Evolutionary conservation across 2,888 invertebrate genomes (phyloP).

Genomic region (Drosophila pullipes): DNA sequence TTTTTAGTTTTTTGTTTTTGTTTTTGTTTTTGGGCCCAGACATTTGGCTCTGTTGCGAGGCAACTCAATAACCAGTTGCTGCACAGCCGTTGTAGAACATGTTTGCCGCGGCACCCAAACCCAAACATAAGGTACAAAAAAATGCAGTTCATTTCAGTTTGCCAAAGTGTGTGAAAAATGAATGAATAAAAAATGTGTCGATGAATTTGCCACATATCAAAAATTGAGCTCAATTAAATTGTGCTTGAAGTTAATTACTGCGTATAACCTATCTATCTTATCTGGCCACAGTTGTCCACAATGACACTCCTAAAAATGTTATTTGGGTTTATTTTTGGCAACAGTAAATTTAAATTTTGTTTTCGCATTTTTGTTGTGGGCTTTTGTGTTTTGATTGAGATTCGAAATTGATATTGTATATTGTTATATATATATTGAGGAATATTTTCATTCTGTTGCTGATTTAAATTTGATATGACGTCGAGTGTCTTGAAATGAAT

Average conservation of each 20-base stretch:
- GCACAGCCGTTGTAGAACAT: constrained; percentile 68
- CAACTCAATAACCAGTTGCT: constrained; percentile 62
- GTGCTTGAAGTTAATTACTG: constrained; percentile 10
- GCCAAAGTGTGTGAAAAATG: not conserved
- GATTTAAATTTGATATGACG: not conserved
- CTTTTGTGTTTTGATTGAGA: not conserved
- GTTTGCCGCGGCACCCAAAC: constrained; percentile 58
- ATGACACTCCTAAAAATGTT: not conserved
- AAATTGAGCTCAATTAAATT: constrained; percentile 3
- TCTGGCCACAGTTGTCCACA: not conserved
- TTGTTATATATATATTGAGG: not conserved
- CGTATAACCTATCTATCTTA: constrained; percentile 21
- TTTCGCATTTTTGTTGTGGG: not conserved
- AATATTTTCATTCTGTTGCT: not conserved
- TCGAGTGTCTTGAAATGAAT: not conserved
- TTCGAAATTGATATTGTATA: not conserved
- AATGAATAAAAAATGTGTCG: not conserved
- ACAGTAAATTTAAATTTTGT: not conserved
- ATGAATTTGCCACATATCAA: not conserved
- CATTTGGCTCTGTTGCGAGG: constrained; percentile 17
- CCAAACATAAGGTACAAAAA: constrained; percentile 56
- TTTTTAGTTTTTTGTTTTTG: constrained; percentile 3
- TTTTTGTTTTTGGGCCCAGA: constrained; percentile 6
- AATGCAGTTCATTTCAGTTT: not conserved
- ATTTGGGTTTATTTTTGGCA: not conserved